phyloP scores from a whole-genome alignment of 2,888 invertebrate genomes.

The Germaria angustata region DNA sequence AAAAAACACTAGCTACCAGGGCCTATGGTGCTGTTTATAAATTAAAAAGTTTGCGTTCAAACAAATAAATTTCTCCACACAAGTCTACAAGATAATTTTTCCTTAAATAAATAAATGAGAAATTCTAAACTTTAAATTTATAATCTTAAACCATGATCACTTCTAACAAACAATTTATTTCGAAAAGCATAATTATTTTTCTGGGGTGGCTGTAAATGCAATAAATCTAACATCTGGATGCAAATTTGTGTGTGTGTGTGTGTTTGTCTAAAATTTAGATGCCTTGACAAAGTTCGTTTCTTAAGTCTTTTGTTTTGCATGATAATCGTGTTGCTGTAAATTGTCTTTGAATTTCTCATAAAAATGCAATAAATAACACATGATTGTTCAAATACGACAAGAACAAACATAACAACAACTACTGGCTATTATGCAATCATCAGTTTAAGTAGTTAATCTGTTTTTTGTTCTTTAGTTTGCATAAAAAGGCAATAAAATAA shows the following conservation, averaged over 20 bases:
- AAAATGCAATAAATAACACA: conserved; percentile 62
- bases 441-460: background rate
- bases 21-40: too few relatives aligned
- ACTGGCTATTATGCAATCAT: background rate
- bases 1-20: too few relatives aligned
- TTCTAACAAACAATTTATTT: background rate
- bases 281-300: conserved; percentile 47
- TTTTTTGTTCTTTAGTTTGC: conserved; percentile 67
- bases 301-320: conserved; percentile 55
- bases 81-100: too few relatives aligned
- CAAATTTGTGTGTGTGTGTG: background rate
- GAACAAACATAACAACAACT: conserved; percentile 29
- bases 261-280: background rate
- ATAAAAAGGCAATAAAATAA: conserved; percentile 75
- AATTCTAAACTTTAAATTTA: too few relatives aligned
- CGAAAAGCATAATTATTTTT: background rate
- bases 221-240: background rate
- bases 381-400: conserved; percentile 50
- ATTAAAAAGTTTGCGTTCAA: too few relatives aligned
- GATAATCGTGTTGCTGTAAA: conserved; percentile 14
- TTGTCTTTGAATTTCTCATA: conserved; percentile 33
- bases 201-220: background rate
- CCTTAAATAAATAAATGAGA: too few relatives aligned
- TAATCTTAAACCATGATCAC: too few relatives aligned
- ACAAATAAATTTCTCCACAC: too few relatives aligned